phyloP scores from a whole-genome alignment of 2,113 vertebrate genomes.

The Aegotheles bennettii region DNA sequence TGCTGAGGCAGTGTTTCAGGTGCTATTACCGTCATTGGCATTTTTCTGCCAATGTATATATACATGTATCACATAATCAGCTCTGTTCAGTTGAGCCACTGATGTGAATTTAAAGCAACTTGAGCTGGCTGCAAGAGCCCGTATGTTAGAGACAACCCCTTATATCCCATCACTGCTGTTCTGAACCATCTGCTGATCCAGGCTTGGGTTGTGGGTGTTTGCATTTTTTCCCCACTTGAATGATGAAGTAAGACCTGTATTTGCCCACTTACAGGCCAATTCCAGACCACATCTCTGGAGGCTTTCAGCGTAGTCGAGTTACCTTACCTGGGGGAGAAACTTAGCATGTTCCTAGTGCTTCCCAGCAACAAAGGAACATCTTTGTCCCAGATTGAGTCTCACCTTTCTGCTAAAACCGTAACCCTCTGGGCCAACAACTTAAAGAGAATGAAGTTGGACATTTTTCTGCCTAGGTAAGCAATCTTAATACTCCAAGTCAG shows the following conservation, averaged over 20 bases:
- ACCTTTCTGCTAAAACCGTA: conserved; percentile 77
- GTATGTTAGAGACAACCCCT: not conserved
- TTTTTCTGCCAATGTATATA: not conserved
- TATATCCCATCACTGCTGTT: not conserved
- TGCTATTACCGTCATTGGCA: not conserved
- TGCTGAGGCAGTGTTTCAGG: not conserved
- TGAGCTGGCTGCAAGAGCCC: not conserved
- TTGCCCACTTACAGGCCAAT: conserved; percentile 77
- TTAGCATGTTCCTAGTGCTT: conserved; percentile 83
- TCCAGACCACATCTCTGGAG: conserved; percentile 73
- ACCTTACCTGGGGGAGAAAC: conserved; percentile 76
- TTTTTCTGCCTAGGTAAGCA: conserved; percentile 87
- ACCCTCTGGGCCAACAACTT: conserved; percentile 78
- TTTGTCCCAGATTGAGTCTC: conserved; percentile 75
- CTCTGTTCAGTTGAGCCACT: not conserved
- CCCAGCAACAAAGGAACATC: conserved; percentile 76
- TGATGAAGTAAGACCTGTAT: not conserved
- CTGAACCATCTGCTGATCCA: not conserved
- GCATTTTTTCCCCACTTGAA: rapidly evolving
- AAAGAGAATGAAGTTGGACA: conserved; percentile 82
- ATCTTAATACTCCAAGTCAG: not conserved
- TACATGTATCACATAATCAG: not conserved
- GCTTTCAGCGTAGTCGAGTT: conserved; percentile 80
- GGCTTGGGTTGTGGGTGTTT: not conserved
- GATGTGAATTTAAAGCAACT: not conserved